Conservation (phyloP, 1,140 invertebrate genomes). For the Meloidogyne hapla region DNA sequence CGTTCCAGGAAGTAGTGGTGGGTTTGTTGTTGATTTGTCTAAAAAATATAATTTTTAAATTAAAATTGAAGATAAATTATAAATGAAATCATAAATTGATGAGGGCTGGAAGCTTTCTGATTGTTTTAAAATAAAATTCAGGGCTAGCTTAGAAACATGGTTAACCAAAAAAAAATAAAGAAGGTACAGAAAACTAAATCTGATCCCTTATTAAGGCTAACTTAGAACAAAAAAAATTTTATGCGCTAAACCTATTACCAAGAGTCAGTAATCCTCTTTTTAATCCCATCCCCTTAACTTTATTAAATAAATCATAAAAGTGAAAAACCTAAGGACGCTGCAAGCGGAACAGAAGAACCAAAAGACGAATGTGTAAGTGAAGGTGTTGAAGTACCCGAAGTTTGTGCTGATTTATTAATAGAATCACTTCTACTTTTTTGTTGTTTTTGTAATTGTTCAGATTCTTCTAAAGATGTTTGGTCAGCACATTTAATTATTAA, state of each 20-base stretch:
- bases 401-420: slow-evolving; percentile 8
- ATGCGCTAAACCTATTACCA: no score
- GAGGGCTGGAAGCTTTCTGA: no score
- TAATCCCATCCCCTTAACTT: neutral
- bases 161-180: no score
- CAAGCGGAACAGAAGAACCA: neutral
- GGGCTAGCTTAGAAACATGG: no score
- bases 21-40: neutral
- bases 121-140: no score
- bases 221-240: no score
- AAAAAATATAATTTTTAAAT: neutral
- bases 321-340: neutral
- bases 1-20: neutral
- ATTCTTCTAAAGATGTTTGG: neutral
- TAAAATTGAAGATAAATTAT: no score
- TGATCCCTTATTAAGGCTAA: no score
- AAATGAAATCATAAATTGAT: no score
- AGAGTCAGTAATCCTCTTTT: no score
- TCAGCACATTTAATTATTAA: slow-evolving; percentile 12
- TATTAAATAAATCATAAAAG: neutral
- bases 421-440: neutral
- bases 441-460: neutral
- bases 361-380: neutral
- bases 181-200: no score
- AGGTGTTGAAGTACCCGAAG: neutral